Evolutionary conservation across 1,140 invertebrate genomes (phyloP).

Genomic region (Lineus longissimus): DNA sequence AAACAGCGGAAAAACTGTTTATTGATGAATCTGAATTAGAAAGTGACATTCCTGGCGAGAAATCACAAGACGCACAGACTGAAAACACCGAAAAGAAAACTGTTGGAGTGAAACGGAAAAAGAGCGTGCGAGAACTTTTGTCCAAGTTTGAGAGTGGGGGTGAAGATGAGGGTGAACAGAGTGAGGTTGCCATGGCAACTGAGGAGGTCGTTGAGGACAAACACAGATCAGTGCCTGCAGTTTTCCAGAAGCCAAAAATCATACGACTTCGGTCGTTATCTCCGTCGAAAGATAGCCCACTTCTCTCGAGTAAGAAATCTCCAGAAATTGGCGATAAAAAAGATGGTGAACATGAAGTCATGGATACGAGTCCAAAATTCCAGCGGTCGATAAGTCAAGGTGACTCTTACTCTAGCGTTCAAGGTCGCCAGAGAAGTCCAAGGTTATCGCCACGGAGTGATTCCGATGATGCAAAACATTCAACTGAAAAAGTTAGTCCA

Average conservation of each 20-base stretch:
- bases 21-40: neutral
- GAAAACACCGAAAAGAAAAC: neutral
- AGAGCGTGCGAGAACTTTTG: conserved; percentile 10
- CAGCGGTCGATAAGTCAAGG: too few species aligned
- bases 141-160: conserved; percentile 9
- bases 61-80: too few species aligned
- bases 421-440: too few species aligned
- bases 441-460: too few species aligned
- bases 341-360: too few species aligned
- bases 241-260: conserved; percentile 5
- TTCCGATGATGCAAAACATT: too few species aligned
- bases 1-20: neutral
- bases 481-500: too few species aligned
- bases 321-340: too few species aligned
- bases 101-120: conserved; percentile 11
- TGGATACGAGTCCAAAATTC: too few species aligned
- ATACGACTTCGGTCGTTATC: conserved; percentile 1
- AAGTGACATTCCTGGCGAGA: neutral
- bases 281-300: neutral
- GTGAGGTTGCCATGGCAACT: too few species aligned
- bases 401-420: too few species aligned
- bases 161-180: neutral
- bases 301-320: too few species aligned
- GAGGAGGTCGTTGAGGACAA: neutral
- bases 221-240: neutral